These are phyloP conservation scores for Cotesia glomerata DNA, from an alignment of 1,140 invertebrate species.

Conservation along the genomic window DNA sequence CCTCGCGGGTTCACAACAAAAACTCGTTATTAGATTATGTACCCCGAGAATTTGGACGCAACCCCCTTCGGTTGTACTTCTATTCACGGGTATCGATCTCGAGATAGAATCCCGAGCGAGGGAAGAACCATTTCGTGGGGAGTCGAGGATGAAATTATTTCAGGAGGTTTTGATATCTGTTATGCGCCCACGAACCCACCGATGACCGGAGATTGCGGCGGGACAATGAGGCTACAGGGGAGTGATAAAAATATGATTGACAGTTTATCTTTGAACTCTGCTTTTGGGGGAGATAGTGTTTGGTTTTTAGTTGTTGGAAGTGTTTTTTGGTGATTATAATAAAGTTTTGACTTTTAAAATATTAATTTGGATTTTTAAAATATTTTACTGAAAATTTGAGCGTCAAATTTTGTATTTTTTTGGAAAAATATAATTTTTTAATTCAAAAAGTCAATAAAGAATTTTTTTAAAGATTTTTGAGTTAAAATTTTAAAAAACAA, in stretches of 20 bases:
- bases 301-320: no score
- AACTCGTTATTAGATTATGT: slow-evolving; percentile 62
- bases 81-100: slow-evolving; percentile 1
- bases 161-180: slow-evolving; percentile 11
- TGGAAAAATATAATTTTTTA: no score
- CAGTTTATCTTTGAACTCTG: slow-evolving; percentile 6
- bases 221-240: slow-evolving; percentile 17
- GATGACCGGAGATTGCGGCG: slow-evolving; percentile 35
- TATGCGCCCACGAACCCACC: background rate
- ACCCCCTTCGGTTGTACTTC: background rate
- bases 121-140: background rate
- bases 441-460: no score
- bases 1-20: slow-evolving; percentile 55
- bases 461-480: no score
- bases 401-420: no score
- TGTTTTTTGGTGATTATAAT: no score
- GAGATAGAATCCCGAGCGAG: background rate
- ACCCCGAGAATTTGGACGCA: slow-evolving; percentile 38
- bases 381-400: no score
- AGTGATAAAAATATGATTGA: slow-evolving; percentile 28
- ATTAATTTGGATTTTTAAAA: no score
- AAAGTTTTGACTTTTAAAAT: no score
- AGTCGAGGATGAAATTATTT: slow-evolving; percentile 13
- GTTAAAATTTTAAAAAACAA: no score
- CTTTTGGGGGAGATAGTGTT: background rate